Conservation (phyloP, 2,888 invertebrate species). For the Drosophila borealis region DNA sequence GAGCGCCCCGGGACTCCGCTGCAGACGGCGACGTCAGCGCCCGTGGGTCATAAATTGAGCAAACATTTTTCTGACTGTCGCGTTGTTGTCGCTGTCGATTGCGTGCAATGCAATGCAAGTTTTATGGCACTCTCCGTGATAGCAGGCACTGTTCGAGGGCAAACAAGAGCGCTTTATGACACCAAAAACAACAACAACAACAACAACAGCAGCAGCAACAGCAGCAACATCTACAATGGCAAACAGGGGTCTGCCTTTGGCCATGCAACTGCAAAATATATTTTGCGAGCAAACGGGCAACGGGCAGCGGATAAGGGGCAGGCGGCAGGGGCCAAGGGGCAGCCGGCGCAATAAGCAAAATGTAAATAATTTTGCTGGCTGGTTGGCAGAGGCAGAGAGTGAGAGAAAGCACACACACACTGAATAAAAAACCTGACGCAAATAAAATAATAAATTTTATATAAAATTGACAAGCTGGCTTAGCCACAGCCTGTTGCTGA, state of each 20-base stretch:
- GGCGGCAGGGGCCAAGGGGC: background rate
- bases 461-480: slow-evolving; percentile 80
- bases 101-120: slow-evolving; percentile 79
- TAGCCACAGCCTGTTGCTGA: slow-evolving; percentile 67
- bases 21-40: slow-evolving; percentile 46
- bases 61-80: slow-evolving; percentile 67
- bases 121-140: slow-evolving; percentile 73
- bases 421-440: slow-evolving; percentile 66
- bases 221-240: slow-evolving; percentile 28
- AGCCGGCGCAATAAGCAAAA: slow-evolving; percentile 72
- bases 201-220: slow-evolving; percentile 6
- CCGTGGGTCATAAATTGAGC: slow-evolving; percentile 75
- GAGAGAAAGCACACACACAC: slow-evolving; percentile 25
- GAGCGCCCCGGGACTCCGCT: slow-evolving; percentile 25
- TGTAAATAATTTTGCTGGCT: slow-evolving; percentile 73
- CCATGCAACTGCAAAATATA: slow-evolving; percentile 57
- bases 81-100: slow-evolving; percentile 63
- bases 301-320: background rate
- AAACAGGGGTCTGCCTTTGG: slow-evolving; percentile 55
- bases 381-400: slow-evolving; percentile 34
- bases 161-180: slow-evolving; percentile 64
- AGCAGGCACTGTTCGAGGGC: slow-evolving; percentile 64
- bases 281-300: slow-evolving; percentile 26
- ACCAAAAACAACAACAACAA: slow-evolving; percentile 19
- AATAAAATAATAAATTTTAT: slow-evolving; percentile 80